A percentile compares a stretch with the other conserved stretches of the same genome.
Evolutionary conservation across 2,888 invertebrate species (phyloP).

Genomic region (Acanthosoma haemorrhoidale): DNA sequence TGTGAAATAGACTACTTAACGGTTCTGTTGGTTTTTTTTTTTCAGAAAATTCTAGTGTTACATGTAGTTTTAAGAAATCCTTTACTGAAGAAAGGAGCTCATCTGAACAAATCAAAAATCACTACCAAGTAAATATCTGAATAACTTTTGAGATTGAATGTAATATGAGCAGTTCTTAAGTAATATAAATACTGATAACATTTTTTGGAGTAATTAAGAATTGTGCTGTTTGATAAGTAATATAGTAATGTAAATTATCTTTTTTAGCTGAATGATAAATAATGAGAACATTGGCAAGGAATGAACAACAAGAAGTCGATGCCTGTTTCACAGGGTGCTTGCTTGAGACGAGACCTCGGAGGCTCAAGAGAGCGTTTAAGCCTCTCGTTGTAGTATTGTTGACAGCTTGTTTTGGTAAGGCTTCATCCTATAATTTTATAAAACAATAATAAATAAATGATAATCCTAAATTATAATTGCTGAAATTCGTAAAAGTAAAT

Average conservation of each 20-base stretch:
- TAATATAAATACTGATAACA: too few relatives aligned
- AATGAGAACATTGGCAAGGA: neutral
- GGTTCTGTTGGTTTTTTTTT: neutral
- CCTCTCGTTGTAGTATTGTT: neutral
- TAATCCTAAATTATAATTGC: neutral
- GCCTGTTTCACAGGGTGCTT: neutral
- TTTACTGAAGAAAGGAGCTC: neutral
- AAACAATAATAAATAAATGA: neutral
- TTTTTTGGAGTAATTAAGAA: too few relatives aligned
- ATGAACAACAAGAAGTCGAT: neutral
- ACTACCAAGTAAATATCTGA: too few relatives aligned
- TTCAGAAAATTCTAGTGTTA: neutral
- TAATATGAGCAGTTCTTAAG: too few relatives aligned
- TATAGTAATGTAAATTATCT: too few relatives aligned
- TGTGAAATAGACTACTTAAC: neutral
- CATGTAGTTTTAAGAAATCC: neutral
- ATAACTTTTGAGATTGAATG: too few relatives aligned
- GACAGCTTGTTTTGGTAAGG: neutral
- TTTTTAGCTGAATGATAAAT: too few relatives aligned
- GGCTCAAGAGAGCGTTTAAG: neutral
- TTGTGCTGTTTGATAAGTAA: too few relatives aligned
- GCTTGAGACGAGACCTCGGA: neutral
- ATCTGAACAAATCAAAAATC: neutral
- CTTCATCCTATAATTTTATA: neutral
- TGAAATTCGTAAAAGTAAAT: too few relatives aligned